These are phyloP conservation scores for Galeopsomyia nigrocyanea DNA, from an alignment of 2,888 invertebrate genomes.

Conservation along the genomic window DNA sequence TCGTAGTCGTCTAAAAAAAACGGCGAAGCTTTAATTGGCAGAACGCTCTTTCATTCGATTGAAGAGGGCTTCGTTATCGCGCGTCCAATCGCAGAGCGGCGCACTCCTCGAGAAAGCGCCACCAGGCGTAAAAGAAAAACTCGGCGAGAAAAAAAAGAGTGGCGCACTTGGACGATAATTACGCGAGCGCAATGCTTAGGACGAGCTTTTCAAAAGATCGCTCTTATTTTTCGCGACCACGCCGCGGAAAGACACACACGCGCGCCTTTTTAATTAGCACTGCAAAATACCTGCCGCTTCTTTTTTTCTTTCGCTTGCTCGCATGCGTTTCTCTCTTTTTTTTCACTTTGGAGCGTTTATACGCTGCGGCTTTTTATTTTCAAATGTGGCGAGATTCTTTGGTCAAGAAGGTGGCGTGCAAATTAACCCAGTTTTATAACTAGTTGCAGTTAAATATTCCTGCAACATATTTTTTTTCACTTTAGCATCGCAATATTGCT, in stretches of 20 bases:
- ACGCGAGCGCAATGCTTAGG: conserved; percentile 48
- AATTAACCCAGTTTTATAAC: conserved; percentile 38
- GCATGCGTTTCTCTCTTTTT: background rate
- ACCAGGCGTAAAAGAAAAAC: conserved; percentile 64
- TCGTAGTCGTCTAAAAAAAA: background rate
- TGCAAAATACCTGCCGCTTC: conserved; percentile 33
- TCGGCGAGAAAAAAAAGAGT: conserved; percentile 35
- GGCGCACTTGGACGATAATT: conserved; percentile 56
- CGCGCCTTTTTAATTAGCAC: conserved; percentile 54
- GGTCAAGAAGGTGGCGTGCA: conserved; percentile 34
- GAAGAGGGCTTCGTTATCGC: conserved; percentile 48
- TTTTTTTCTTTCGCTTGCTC: conserved; percentile 27
- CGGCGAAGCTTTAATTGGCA: conserved; percentile 47
- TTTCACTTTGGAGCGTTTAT: background rate
- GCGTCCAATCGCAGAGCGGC: conserved; percentile 33
- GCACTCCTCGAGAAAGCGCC: conserved; percentile 48
- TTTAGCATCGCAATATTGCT: too few relatives aligned
- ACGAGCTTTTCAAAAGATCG: conserved; percentile 59
- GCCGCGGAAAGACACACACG: conserved; percentile 60
- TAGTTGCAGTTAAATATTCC: too few relatives aligned
- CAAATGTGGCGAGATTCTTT: background rate
- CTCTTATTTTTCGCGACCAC: conserved; percentile 62
- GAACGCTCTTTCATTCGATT: conserved; percentile 41
- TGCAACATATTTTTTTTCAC: too few relatives aligned
- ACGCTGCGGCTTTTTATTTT: conserved; percentile 21